phyloP scores from a whole-genome alignment of 2,113 vertebrate species.

The Sus scrofa region DNA sequence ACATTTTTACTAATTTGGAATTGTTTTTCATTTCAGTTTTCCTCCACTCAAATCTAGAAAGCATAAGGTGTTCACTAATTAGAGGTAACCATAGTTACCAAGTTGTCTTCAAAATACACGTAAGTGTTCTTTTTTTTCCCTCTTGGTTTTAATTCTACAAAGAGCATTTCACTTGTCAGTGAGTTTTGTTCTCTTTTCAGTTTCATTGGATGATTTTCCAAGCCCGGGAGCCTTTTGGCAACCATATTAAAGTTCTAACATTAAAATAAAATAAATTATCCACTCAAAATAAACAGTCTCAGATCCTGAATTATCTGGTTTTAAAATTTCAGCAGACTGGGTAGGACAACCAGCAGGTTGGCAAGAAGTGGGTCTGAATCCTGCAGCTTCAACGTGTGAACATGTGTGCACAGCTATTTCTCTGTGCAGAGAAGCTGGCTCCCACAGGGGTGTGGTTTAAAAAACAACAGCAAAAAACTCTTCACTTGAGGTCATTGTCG shows the following conservation, averaged over 20 bases:
- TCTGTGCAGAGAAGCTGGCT: not conserved
- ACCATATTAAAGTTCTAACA: not conserved
- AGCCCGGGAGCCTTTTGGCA: not conserved
- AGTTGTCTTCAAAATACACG: slow-evolving; percentile 48
- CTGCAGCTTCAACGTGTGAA: not conserved
- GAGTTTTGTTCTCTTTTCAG: not conserved
- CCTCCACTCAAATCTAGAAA: slow-evolving; percentile 45
- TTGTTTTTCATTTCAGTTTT: slow-evolving; percentile 23
- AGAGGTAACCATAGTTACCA: slow-evolving; percentile 73
- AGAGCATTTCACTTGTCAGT: not conserved
- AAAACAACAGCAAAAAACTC: no score
- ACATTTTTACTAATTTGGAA: slow-evolving; percentile 37
- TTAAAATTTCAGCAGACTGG: not conserved
- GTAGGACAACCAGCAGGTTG: not conserved
- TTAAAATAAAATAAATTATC: not conserved
- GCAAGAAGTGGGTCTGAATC: not conserved
- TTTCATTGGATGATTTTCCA: not conserved
- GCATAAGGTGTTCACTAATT: slow-evolving; percentile 59
- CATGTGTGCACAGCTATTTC: not conserved
- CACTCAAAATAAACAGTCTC: not conserved
- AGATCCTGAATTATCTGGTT: not conserved
- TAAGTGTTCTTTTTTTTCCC: not conserved
- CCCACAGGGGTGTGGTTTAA: not conserved
- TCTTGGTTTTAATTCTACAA: slow-evolving; percentile 36
- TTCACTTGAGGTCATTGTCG: not conserved